Percentiles rank a stretch among this genome's conserved stretches.
phyloP scores from a whole-genome alignment of 2,888 invertebrate genomes.

The Capitulum mitella region DNA sequence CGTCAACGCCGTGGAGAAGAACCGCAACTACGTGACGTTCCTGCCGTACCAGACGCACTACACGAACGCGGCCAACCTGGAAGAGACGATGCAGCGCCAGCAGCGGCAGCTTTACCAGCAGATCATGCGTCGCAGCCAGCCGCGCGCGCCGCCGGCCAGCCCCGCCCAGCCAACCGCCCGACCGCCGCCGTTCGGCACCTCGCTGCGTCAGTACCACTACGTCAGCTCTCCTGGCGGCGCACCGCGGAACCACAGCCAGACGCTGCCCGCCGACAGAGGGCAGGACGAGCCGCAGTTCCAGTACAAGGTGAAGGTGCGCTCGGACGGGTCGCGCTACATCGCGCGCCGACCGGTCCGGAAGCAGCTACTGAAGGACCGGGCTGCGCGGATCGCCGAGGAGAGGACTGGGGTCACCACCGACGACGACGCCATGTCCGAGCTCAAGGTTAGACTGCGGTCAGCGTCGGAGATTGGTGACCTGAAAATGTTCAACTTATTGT shows the following conservation, averaged over 20 bases:
- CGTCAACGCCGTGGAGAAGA: slow-evolving; percentile 28
- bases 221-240: slow-evolving; percentile 18
- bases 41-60: slow-evolving; percentile 56
- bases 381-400: slow-evolving; percentile 58
- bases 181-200: neutral
- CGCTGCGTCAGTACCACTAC: slow-evolving; percentile 10
- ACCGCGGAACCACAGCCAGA: neutral
- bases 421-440: slow-evolving; percentile 67
- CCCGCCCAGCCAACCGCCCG: slow-evolving; percentile 28
- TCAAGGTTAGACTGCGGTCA: slow-evolving; percentile 57
- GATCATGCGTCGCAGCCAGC: slow-evolving; percentile 44
- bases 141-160: slow-evolving; percentile 39
- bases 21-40: slow-evolving; percentile 37
- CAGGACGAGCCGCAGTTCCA: slow-evolving; percentile 50
- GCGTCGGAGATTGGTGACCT: too few relatives aligned
- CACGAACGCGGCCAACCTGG: slow-evolving; percentile 59
- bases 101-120: slow-evolving; percentile 55
- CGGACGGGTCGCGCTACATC: slow-evolving; percentile 69
- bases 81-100: slow-evolving; percentile 61
- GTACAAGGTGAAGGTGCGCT: slow-evolving; percentile 68
- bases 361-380: slow-evolving; percentile 58
- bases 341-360: slow-evolving; percentile 62
- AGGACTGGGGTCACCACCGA: slow-evolving; percentile 62
- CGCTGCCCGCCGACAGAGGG: slow-evolving; percentile 29
- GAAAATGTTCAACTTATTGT: too few relatives aligned